Evolutionary conservation across 2,113 vertebrate genomes (phyloP), one percentile per base, ranked within the genome.

Genomic region (Oriolus oriolus): DNA sequence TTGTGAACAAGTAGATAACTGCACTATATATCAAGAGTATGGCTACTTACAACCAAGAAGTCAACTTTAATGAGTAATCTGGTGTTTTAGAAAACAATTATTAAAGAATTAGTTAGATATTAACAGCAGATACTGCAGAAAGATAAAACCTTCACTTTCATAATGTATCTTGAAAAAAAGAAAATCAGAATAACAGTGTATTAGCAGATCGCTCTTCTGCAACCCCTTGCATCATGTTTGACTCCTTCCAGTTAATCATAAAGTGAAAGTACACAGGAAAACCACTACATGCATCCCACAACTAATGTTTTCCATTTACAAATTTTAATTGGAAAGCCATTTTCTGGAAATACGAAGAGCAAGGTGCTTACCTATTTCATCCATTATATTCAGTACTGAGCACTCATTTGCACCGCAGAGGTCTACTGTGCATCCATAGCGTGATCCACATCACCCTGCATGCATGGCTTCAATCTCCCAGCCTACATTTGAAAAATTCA

Each of bases 291-390:
- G 12, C 16, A 39, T 59, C 35, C 52, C 23, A 79, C 3, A 14
- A 17, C 37, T 68, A 64, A 28, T 7, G 19, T 56, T 89, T 92
- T 68, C 60, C 30, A 76, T 33, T 65, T 45, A 41, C 7, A 73
- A 74, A 56, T 63, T 82, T 65, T 76, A 84, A 89, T 13, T 39
- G 52, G 35, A 30, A 85, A 87, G 18, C 19, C 37, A 80, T 90
- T 92, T 63, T 94, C 61, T 41, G 33, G 50, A 85, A 93, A 90
- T n/a, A 83, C 0, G 0, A 96, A 87, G 61, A 70, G 17, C 3
- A 17, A 95, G 44, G 9, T 50, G 65, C 94, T 96, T 96, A 97
- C 86, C 93, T 82, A 65, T 76, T 92, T 95, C 79, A 3, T 97
- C 87, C 96, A 98, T 96, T 80, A 53, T 92, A 83, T 53, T 90